Evolutionary conservation across 2,888 invertebrate species (phyloP), one percentile per base, ranked within the genome.

Genomic region (Stenolophus ochropezus): DNA sequence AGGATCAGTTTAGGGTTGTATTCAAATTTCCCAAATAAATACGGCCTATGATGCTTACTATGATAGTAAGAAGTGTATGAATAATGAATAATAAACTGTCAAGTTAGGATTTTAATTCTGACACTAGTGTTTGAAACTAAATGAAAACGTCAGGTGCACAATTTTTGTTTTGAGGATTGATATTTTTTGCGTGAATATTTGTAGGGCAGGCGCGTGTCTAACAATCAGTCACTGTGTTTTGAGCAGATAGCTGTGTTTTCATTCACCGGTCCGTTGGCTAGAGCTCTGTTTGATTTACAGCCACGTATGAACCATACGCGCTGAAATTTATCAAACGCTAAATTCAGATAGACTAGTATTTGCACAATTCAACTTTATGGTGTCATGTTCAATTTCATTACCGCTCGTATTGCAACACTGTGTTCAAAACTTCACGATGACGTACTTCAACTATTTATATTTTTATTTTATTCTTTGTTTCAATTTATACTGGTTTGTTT

Each of bases 161-260:
- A n/a, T n/a, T n/a, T n/a, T n/a, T n/a, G n/a, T n/a, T n/a, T n/a
- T n/a, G n/a, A n/a, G n/a, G n/a, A n/a, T n/a, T n/a, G n/a, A n/a
- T n/a, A n/a, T n/a, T n/a, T n/a, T n/a, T n/a, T n/a, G n/a, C n/a
- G n/a, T n/a, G n/a, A n/a, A n/a, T n/a, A n/a, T n/a, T n/a, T n/a
- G 8, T 42, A 11, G 33, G 27, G 56, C 11, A 8, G 8, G 20
- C 11, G 61, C 11, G 1, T 2, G 1, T 21, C n/a, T 4, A 3
- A n/a, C 61, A 61, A 61, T 61, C 61, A 61, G 25, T 61, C 61
- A 61, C 14, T 61, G 20, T 61, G 61, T 61, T 61, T 61, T 61
- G 61, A 61, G 61, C 23, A 56, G 56, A 61, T 61, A 61, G 5
- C 25, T 61, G 14, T 61, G 61, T 61, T 61, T 61, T 61, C 61